Evolutionary conservation across 2,888 invertebrate species (phyloP).

Genomic region (Anarsia innoxiella): DNA sequence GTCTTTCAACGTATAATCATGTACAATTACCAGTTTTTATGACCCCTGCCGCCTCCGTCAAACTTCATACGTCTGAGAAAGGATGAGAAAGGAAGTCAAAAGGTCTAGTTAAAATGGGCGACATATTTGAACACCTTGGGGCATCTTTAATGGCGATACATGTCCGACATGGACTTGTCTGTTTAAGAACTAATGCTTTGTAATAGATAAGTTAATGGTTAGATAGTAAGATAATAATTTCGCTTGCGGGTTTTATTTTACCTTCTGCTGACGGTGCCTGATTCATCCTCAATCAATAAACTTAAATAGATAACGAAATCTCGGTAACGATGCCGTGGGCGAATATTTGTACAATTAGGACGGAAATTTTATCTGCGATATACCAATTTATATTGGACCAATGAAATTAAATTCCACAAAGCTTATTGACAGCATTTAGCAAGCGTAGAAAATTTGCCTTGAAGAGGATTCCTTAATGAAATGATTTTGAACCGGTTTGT

Average conservation of each 20-base stretch:
- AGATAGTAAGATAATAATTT: constrained; percentile 14
- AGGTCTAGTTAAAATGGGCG: constrained; percentile 23
- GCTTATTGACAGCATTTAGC: too few species aligned
- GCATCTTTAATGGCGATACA: constrained; percentile 22
- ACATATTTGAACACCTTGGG: constrained; percentile 28
- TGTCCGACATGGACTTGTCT: constrained; percentile 25
- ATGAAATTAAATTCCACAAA: too few species aligned
- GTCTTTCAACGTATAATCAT: constrained; percentile 34
- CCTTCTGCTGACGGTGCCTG: too few species aligned
- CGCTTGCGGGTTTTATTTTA: background rate
- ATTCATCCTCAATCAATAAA: background rate
- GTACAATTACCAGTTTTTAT: constrained; percentile 33
- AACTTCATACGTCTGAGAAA: constrained; percentile 8
- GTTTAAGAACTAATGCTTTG: constrained; percentile 35
- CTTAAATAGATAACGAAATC: background rate
- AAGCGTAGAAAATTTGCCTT: too few species aligned
- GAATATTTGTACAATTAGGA: too few species aligned
- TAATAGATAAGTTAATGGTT: constrained; percentile 26
- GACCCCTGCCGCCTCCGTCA: constrained; percentile 22
- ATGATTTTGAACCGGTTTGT: too few species aligned
- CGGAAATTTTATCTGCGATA: too few species aligned
- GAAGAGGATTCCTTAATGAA: too few species aligned
- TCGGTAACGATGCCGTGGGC: background rate
- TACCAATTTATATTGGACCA: too few species aligned
- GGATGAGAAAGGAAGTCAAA: constrained; percentile 17